Base-by-base conservation (phyloP, 2,797 vertebrate genomes). In the Pyrocephalus nanus region DNA sequence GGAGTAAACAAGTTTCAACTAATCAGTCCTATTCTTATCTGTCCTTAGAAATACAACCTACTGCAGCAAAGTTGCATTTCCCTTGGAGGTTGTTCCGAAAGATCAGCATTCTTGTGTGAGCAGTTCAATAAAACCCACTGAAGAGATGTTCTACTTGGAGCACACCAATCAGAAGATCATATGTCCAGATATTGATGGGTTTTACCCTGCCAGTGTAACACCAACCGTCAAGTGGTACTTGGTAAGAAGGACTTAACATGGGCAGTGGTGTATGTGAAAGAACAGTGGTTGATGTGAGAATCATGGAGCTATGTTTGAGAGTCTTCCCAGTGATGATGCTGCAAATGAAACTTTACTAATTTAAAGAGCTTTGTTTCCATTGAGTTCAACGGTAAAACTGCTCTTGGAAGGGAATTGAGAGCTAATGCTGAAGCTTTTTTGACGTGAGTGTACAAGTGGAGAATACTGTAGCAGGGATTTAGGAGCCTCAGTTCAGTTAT, bases 41-140 rank as follows among this genome's bases (percentile, higher is more conserved):
- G 23, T 89, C 55, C 77, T 55, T 96, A 99, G 99, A 38, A 99
- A 99, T 88, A 98, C 97, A 73, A 98, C 98, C 0, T 98, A 98
- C 36, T 99, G 99, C 97, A 98, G 97, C 80, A 98, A 98, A 97
- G 98, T 98, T 27, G 97, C 98, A 1, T 98, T 99, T 95, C 98
- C 97, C 4, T 96, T 99, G 84, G 98, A 98, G 70, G 99, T 99
- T 61, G 55, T 98, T 79, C 96, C 97, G 0, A 97, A 98, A 84
- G 97, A 91, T 87, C 42, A 50, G 19, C 27, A 93, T 12, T 97
- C 55, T 34, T 98, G 98, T 93, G 96, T 98, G 88, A 98, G 96
- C 80, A 96, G 86, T 47, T 85, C 91, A 17, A 96, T 97, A 66
- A 97, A 97, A 66, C 80, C 97, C 2, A 66, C 97, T 22, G 94